Evolutionary conservation across 2,888 invertebrate species (phyloP).

Genomic region (Acrobasis repandana): DNA sequence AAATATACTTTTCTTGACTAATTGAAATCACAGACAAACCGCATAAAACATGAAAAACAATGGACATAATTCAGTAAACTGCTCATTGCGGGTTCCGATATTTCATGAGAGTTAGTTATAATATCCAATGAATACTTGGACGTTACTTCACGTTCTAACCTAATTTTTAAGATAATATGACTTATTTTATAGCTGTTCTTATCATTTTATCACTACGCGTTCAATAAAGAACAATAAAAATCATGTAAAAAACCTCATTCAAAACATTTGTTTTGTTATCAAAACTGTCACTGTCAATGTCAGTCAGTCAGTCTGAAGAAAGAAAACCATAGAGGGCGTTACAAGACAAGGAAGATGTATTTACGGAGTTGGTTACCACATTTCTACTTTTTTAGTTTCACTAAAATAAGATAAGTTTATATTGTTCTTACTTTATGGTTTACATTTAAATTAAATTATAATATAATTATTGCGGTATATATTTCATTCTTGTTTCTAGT

Average conservation of each 20-base stretch:
- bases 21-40: slow-evolving; percentile 38
- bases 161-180: neutral
- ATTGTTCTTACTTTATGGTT: no score
- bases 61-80: slow-evolving; percentile 40
- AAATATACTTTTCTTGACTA: slow-evolving; percentile 38
- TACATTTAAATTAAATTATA: no score
- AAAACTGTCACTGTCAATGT: slow-evolving; percentile 20
- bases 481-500: no score
- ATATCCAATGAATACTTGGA: neutral
- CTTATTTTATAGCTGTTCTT: slow-evolving; percentile 4
- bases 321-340: slow-evolving; percentile 7
- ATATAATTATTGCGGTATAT: no score
- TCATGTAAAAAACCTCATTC: slow-evolving; percentile 10
- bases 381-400: neutral
- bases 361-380: slow-evolving; percentile 37
- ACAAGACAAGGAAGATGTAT: slow-evolving; percentile 28
- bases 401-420: neutral
- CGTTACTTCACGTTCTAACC: neutral
- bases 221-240: slow-evolving; percentile 2
- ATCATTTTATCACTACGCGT: slow-evolving; percentile 9
- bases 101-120: slow-evolving; percentile 10
- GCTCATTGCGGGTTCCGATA: slow-evolving; percentile 8
- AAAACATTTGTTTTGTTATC: slow-evolving; percentile 24
- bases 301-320: neutral
- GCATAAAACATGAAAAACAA: slow-evolving; percentile 37